Base-by-base conservation (phyloP, 2,888 invertebrate genomes). In the Phyllotreta striolata region DNA sequence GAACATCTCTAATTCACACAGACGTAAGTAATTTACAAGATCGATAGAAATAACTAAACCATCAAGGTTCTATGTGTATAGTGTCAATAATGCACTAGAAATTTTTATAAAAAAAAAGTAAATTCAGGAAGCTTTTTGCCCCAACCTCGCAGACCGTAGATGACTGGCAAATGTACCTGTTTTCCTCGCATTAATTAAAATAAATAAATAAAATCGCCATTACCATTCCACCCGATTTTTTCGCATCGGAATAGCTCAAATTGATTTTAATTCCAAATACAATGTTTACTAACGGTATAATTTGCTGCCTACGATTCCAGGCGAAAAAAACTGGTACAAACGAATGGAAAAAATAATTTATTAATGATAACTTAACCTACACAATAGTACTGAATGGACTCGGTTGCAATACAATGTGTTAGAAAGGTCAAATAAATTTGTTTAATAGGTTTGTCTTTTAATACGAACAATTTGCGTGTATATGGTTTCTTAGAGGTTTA, bases 1-100 rank as follows among this genome's bases (percentile, higher is more conserved):
- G 80, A 68, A 75, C 76, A 51, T 73, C 79, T 47, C 75, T 80
- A 61, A 78, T 79, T 64, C 77, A 78, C 67, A 74, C 79, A 62
- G 80, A 80, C 69, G 81, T 81, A 74, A 79, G 78, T 77, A 10
- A 47, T 39, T 38, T 6, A 5, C 13, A 6, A 12, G 10, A 13
- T 13, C n/a, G 35, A 9, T 51, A 8, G 5, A 24, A 13, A 49
- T 9, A 49, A 5, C 4, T 0, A 6, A 34, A 34, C 35, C 8
- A 24, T 34, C 2, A 49, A 40, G n/a, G 43, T 12, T 43, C 9
- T 6, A 8, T 40, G n/a, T 54, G 37, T 5, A 8, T 39, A 35
- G 10, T 4, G n/a, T n/a, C n/a, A n/a, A n/a, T n/a, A 24, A 24
- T 24, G 4, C 2, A 24, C 24, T 24, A 24, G 1, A 24, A 4